These are phyloP conservation scores for Tinea trinotella DNA, from an alignment of 2,888 invertebrate genomes.

Conservation along the genomic window DNA sequence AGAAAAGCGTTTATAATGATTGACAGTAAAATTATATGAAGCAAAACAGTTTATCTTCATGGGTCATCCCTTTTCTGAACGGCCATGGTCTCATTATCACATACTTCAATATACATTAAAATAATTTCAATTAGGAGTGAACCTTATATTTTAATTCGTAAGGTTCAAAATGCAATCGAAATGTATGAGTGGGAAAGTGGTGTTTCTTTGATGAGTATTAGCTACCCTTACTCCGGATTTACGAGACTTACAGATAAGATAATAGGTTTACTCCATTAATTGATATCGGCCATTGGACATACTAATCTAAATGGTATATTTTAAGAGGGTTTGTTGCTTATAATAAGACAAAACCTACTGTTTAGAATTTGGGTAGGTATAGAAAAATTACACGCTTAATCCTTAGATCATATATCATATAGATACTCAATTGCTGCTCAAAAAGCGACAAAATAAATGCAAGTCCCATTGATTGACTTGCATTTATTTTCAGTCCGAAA, in stretches of 20 bases:
- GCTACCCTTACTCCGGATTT: slow-evolving; percentile 2
- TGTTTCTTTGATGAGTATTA: background rate
- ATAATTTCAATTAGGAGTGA: background rate
- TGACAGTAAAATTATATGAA: slow-evolving; percentile 15
- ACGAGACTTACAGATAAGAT: slow-evolving; percentile 7
- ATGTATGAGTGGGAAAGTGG: background rate
- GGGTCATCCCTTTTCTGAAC: slow-evolving; percentile 4
- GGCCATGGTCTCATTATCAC: background rate
- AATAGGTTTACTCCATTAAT: background rate
- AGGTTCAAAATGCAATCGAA: background rate
- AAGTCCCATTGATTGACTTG: no score
- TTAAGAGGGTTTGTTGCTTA: no score
- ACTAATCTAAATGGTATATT: background rate
- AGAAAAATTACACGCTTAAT: no score
- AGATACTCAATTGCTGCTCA: no score
- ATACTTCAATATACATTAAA: background rate
- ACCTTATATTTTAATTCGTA: background rate
- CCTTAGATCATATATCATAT: no score
- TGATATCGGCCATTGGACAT: background rate
- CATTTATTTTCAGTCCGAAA: no score
- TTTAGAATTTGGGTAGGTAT: no score
- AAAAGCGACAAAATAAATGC: no score
- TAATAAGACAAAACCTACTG: no score
- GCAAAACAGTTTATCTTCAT: slow-evolving; percentile 12
- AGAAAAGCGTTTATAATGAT: slow-evolving; percentile 12